A percentile compares a stretch with the other conserved stretches of the same genome.
phyloP scores from a whole-genome alignment of 2,888 invertebrate species.

The Chromoteleia sp. region DNA sequence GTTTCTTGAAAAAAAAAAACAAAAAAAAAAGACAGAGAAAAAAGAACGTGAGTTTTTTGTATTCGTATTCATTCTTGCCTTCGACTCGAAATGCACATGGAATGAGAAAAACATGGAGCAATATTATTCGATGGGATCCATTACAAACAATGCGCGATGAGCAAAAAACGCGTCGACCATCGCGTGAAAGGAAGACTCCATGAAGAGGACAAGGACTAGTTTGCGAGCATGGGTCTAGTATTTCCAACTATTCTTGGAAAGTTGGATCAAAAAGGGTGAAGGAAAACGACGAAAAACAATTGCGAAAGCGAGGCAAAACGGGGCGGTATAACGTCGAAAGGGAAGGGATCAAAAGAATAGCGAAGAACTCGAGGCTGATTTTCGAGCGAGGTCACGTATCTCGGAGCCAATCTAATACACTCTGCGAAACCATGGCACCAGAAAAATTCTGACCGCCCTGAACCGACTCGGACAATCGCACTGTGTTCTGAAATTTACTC shows the following conservation, averaged over 20 bases:
- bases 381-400: conserved; percentile 84
- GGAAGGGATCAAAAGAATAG: conserved; percentile 39
- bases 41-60: conserved; percentile 12
- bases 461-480: conserved; percentile 75
- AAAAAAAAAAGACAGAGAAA: too few species aligned
- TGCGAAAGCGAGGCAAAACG: conserved; percentile 17
- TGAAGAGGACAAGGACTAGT: conserved; percentile 27
- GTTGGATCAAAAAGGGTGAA: conserved; percentile 47
- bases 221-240: conserved; percentile 33
- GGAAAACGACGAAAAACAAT: conserved; percentile 45
- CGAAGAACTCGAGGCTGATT: conserved; percentile 81
- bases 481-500: conserved; percentile 58
- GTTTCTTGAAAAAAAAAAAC: too few species aligned
- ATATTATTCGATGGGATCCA: conserved; percentile 24
- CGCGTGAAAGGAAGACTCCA: conserved; percentile 49
- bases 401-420: conserved; percentile 83
- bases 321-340: conserved; percentile 14
- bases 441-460: conserved; percentile 61
- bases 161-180: conserved; percentile 54
- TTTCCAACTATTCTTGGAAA: conserved; percentile 63
- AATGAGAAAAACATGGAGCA: conserved; percentile 28
- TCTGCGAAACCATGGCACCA: conserved; percentile 71
- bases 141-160: conserved; percentile 42
- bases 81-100: conserved; percentile 15
- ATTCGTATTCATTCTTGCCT: neutral